Evolutionary conservation across 2,113 vertebrate species (phyloP).

Genomic region (Anguilla rostrata): DNA sequence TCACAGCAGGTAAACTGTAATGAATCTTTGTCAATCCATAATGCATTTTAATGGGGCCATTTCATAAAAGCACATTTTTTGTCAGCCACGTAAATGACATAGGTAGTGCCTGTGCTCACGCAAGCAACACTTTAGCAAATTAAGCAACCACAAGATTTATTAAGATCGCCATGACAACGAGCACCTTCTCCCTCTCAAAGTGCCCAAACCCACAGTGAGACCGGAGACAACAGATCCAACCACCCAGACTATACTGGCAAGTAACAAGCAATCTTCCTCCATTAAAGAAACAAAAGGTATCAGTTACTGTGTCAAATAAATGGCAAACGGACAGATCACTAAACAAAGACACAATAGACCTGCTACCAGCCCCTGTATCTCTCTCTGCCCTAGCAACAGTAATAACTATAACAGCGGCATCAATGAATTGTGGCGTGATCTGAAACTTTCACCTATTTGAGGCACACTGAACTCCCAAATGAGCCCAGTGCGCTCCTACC

Average conservation of each 20-base stretch:
- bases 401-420: neutral
- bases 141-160: slow-evolving; percentile 21
- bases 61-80: slow-evolving; percentile 12
- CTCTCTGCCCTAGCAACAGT: neutral
- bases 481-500: too few relatives aligned
- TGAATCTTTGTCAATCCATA: slow-evolving; percentile 5
- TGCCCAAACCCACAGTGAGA: neutral
- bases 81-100: neutral
- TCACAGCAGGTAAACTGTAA: neutral
- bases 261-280: neutral
- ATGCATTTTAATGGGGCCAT: slow-evolving; percentile 25
- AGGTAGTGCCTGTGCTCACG: neutral
- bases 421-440: neutral
- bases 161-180: slow-evolving; percentile 38
- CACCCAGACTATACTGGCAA: neutral
- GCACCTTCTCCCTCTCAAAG: neutral
- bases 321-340: neutral
- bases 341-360: neutral
- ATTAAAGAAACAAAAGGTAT: neutral
- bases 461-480: too few relatives aligned
- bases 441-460: too few relatives aligned
- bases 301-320: neutral
- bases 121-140: slow-evolving; percentile 11
- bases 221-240: neutral
- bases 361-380: neutral